Evolutionary conservation across 2,113 vertebrate species (phyloP).

Genomic region (Ascaphus truei): DNA sequence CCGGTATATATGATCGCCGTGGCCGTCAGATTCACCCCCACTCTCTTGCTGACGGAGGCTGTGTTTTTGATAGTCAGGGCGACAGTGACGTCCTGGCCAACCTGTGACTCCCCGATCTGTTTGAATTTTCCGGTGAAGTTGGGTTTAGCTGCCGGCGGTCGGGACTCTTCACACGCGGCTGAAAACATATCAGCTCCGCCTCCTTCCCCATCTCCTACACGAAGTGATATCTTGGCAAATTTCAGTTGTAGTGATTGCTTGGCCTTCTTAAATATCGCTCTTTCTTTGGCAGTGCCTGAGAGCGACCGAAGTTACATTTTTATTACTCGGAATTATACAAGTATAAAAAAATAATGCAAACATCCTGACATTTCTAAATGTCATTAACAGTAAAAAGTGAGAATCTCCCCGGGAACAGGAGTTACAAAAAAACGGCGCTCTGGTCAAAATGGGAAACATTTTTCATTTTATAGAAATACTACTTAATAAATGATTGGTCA

Average conservation of each 20-base stretch:
- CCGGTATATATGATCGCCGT: conserved; percentile 69
- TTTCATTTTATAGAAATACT: too few relatives aligned
- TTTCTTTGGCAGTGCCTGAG: conserved; percentile 63
- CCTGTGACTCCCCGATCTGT: conserved; percentile 50
- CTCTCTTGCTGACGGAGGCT: conserved; percentile 38
- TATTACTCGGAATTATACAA: too few relatives aligned
- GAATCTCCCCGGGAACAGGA: too few relatives aligned
- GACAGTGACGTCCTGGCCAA: conserved; percentile 61
- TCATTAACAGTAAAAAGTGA: neutral
- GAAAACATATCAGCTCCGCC: conserved; percentile 4
- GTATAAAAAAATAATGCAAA: too few relatives aligned
- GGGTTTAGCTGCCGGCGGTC: conserved; percentile 44
- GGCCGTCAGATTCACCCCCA: conserved; percentile 58
- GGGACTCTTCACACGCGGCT: neutral
- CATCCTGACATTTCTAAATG: too few relatives aligned
- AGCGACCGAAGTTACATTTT: neutral
- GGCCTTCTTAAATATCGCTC: conserved; percentile 57
- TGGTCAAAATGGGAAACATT: too few relatives aligned
- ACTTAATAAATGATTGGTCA: too few relatives aligned
- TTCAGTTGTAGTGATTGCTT: conserved; percentile 50
- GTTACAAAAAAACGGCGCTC: too few relatives aligned
- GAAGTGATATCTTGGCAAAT: neutral
- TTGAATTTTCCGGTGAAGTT: conserved; percentile 63
- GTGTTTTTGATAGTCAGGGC: conserved; percentile 54
- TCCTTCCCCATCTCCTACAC: too few relatives aligned